phyloP scores from a whole-genome alignment of 2,888 invertebrate species.

The Drosophila pegasa region DNA sequence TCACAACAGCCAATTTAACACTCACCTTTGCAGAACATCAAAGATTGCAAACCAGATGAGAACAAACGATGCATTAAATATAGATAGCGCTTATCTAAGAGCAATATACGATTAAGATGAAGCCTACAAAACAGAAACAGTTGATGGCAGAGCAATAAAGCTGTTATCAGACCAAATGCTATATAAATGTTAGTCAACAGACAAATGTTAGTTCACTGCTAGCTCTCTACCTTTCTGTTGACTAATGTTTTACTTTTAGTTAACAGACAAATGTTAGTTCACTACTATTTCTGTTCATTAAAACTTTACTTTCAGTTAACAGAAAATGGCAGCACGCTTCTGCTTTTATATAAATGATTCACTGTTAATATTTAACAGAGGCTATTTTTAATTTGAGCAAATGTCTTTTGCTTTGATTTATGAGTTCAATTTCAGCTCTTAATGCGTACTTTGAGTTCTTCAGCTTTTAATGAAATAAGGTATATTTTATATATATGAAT shows the following conservation, averaged over 20 bases:
- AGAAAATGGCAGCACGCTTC: accelerated
- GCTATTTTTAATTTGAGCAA: not conserved
- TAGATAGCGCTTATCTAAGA: constrained; percentile 1
- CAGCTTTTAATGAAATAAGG: not conserved
- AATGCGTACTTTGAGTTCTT: not conserved
- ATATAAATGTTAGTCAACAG: not conserved
- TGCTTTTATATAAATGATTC: not conserved
- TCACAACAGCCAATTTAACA: constrained; percentile 12
- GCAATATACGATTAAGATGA: constrained; percentile 1
- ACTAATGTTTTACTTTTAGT: too few species aligned
- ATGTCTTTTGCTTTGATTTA: not conserved
- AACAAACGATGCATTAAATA: not conserved
- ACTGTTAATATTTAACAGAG: not conserved
- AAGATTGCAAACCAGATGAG: constrained; percentile 7
- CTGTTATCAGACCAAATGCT: not conserved
- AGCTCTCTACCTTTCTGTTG: not conserved
- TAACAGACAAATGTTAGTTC: too few species aligned
- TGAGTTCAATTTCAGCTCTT: not conserved
- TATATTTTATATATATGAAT: not conserved
- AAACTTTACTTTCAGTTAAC: not conserved
- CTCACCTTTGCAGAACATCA: constrained; percentile 3
- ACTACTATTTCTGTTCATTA: too few species aligned
- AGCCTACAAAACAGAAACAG: not conserved
- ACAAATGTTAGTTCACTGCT: not conserved
- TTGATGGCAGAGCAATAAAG: not conserved